A percentile compares a stretch with the other conserved stretches of the same genome.
Evolutionary conservation across 2,888 invertebrate species (phyloP).

Genomic region (Teinopalpus imperialis): DNA sequence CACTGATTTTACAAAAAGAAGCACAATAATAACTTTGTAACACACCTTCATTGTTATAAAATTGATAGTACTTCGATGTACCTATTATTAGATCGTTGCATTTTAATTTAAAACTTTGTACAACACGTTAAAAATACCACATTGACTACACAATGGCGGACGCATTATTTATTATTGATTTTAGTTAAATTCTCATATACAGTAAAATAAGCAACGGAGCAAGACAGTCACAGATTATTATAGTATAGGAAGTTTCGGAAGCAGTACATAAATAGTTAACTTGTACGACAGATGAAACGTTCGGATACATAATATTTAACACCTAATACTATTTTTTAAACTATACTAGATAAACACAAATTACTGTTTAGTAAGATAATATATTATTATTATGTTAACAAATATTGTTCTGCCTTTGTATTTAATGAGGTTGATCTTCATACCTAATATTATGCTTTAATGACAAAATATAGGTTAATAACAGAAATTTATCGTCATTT

Average conservation of each 20-base stretch:
- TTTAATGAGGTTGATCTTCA: too few relatives aligned
- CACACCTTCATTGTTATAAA: constrained; percentile 61
- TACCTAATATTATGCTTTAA: too few relatives aligned
- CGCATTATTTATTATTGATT: constrained; percentile 73
- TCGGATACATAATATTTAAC: too few relatives aligned
- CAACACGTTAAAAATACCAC: constrained; percentile 48
- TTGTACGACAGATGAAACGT: too few relatives aligned
- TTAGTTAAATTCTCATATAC: constrained; percentile 43
- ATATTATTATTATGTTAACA: too few relatives aligned
- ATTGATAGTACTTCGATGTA: constrained; percentile 54
- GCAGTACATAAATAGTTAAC: too few relatives aligned
- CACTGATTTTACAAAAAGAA: constrained; percentile 67
- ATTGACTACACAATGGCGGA: constrained; percentile 70
- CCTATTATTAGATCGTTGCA: constrained; percentile 55
- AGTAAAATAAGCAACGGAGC: constrained; percentile 20
- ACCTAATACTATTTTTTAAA: too few relatives aligned
- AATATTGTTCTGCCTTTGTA: too few relatives aligned
- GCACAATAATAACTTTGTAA: constrained; percentile 56
- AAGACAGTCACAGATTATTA: constrained; percentile 12
- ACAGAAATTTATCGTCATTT: too few relatives aligned
- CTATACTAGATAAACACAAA: too few relatives aligned
- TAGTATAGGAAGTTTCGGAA: background rate
- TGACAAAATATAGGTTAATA: too few relatives aligned
- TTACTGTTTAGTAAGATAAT: too few relatives aligned
- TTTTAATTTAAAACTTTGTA: constrained; percentile 49